Conservation (phyloP, 2,797 vertebrate species). For the Tenualosa thibaudeaui region DNA sequence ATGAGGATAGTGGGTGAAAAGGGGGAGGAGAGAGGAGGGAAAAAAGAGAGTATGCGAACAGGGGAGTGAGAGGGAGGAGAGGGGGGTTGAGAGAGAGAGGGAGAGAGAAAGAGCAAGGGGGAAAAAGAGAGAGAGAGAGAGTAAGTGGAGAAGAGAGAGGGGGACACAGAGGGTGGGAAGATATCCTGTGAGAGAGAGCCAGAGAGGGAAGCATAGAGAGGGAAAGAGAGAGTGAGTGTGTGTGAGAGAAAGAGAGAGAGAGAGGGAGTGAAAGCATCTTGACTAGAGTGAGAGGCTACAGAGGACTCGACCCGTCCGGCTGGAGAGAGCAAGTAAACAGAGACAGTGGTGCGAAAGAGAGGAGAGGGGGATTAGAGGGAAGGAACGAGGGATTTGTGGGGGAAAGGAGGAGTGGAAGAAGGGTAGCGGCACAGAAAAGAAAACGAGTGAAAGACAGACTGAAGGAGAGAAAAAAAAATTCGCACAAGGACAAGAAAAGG, state of each 20-base stretch:
- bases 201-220: neutral
- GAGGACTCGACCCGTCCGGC: slow-evolving; percentile 7
- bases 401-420: neutral
- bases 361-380: slow-evolving; percentile 52
- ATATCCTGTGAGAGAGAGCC: neutral
- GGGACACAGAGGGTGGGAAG: neutral
- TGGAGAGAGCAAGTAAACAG: neutral
- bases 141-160: neutral
- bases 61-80: slow-evolving; percentile 4
- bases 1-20: neutral
- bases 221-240: slow-evolving; percentile 16
- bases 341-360: neutral
- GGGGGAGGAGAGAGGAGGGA: slow-evolving; percentile 22
- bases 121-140: neutral
- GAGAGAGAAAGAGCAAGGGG: neutral
- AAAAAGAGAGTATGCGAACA: neutral
- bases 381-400: slow-evolving; percentile 44
- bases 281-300: neutral
- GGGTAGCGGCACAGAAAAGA: neutral
- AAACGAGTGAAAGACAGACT: neutral
- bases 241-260: neutral
- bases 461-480: neutral
- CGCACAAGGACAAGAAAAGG: neutral
- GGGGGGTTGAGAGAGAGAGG: neutral
- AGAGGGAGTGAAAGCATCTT: neutral